phyloP scores from a whole-genome alignment of 2,113 vertebrate genomes.

The Gnathonemus echidnorhynchus region DNA sequence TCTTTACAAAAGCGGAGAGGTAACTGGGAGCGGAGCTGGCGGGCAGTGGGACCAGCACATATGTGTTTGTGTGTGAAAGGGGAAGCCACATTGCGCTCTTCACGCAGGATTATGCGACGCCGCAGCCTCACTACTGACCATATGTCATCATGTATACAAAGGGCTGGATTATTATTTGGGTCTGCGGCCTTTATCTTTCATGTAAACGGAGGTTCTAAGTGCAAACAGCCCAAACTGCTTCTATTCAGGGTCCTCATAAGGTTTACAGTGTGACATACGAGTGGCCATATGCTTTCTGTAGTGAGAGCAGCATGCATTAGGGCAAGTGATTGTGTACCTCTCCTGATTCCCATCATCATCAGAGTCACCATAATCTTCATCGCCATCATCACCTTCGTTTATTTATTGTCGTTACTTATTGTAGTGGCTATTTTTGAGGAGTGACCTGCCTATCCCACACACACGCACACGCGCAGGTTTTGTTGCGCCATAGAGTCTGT shows the following conservation, averaged over 20 bases:
- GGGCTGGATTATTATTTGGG: conserved; percentile 47
- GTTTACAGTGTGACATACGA: neutral
- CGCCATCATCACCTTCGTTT: neutral
- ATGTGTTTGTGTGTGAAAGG: conserved; percentile 41
- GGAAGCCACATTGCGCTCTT: conserved; percentile 34
- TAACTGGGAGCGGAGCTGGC: conserved; percentile 46
- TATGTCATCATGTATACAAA: conserved; percentile 59
- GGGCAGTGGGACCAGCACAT: conserved; percentile 35
- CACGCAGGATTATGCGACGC: conserved; percentile 52
- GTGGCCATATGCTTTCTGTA: neutral
- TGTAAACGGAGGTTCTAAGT: conserved; percentile 32
- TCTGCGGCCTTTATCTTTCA: conserved; percentile 56
- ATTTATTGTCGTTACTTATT: neutral
- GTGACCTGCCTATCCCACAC: neutral
- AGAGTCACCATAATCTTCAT: neutral
- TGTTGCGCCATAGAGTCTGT: conserved; percentile 23
- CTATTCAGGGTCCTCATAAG: neutral
- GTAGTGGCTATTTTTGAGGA: neutral
- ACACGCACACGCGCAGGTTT: neutral
- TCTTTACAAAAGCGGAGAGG: conserved; percentile 67
- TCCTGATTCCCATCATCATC: neutral
- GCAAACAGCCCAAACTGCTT: conserved; percentile 6
- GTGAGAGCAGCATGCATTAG: neutral
- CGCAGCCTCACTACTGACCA: conserved; percentile 53
- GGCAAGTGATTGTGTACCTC: neutral